Base-by-base conservation (phyloP, 2,797 vertebrate species). In the Smutsia gigantea region DNA sequence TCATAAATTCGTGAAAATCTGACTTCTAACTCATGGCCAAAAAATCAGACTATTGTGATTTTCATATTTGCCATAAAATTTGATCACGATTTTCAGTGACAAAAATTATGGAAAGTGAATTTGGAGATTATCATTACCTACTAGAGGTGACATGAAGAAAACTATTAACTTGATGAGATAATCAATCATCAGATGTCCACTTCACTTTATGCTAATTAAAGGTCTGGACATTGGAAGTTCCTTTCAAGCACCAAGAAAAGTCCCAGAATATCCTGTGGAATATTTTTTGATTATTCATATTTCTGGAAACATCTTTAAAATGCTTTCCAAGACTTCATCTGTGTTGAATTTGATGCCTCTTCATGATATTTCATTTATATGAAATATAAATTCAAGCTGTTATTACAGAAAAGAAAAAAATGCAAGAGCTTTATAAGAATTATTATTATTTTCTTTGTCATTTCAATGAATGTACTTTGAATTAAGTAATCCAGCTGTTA, bases 231-330 rank as follows among this genome's bases (percentile, higher is more conserved):
- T 29, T 37, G 1, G 18, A 90, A 79, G 55, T 46, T 49, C 27
- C 29, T 81, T 79, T 77, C 5, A 74, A 39, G 27, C 6, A 89
- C 5, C 14, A 59, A 85, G 51, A 63, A 83, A 96, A 25, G 23
- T 78, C 31, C 29, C 29, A 51, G 82, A 78, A 21, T 31, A 72
- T 8, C 71, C 51, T 17, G 11, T 25, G 29, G 13, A 46, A 90
- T 55, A 19, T 34, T 74, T 89, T 86, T 42, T 68, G 39, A 83
- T 87, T 77, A 59, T 49, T 86, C 21, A 37, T 51, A 37, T 84
- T 90, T 96, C 31, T 93, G 27, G 37, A 87, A 94, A 87, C 5
- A 59, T 34, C 69, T 94, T 78, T 14, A 69, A 95, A 90, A 46
- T 72, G 69, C 14, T 77, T 84, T 0, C 57, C 63, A 79, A 93